Evolutionary conservation across 2,888 invertebrate genomes (phyloP).

Genomic region (Charanyca ferruginea): DNA sequence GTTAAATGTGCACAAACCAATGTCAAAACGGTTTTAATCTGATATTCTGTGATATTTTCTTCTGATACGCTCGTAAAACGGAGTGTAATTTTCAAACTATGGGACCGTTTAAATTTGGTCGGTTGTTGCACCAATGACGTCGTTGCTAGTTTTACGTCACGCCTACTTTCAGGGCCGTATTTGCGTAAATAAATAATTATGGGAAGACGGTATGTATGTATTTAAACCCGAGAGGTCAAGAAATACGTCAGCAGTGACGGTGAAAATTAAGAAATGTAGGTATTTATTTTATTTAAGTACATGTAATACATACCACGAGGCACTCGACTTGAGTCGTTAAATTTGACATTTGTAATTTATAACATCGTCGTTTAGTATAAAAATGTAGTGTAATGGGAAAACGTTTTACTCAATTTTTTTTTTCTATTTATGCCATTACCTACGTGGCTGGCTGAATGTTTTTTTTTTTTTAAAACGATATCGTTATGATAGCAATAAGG

Average conservation of each 20-base stretch:
- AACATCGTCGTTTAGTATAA: neutral
- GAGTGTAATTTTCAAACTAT: conserved; percentile 72
- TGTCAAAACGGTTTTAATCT: neutral
- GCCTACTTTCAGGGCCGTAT: conserved; percentile 88
- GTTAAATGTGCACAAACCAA: neutral
- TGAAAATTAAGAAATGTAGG: conserved; percentile 32
- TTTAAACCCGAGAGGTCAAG: conserved; percentile 56
- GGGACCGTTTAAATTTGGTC: conserved; percentile 66
- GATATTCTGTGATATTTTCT: neutral
- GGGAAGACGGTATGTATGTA: conserved; percentile 73
- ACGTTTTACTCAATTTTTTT: neutral
- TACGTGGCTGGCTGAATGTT: too few relatives aligned
- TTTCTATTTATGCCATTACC: neutral
- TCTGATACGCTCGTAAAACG: conserved; percentile 65
- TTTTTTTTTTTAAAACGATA: too few relatives aligned
- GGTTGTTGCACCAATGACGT: conserved; percentile 84
- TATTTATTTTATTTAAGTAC: conserved; percentile 32
- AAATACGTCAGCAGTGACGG: conserved; percentile 64
- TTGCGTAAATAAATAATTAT: conserved; percentile 80
- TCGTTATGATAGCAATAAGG: too few relatives aligned
- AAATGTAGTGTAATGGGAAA: neutral
- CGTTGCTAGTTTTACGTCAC: conserved; percentile 84
- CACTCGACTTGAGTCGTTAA: conserved; percentile 9
- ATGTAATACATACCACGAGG: too few relatives aligned
- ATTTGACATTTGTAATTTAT: conserved; percentile 15